Conservation (phyloP, 2,888 invertebrate genomes). For the Macrosoma leucophasiata region DNA sequence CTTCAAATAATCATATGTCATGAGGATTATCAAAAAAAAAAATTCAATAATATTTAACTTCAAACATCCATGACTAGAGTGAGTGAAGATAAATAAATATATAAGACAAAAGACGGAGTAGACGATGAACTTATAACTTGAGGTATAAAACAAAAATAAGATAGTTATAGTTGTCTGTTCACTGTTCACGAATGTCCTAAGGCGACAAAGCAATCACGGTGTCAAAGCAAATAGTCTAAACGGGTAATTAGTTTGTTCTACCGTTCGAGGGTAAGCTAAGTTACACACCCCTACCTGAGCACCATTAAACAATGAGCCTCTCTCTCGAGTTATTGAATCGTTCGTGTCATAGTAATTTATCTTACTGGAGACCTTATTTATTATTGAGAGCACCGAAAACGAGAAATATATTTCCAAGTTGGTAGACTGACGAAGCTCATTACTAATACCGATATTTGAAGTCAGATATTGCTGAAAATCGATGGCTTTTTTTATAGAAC, state of each 20-base stretch:
- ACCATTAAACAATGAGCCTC: conserved; percentile 30
- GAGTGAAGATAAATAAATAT: too few relatives aligned
- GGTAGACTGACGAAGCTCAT: conserved; percentile 10
- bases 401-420: conserved; percentile 19
- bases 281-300: conserved; percentile 28
- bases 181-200: conserved; percentile 35
- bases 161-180: too few relatives aligned
- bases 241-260: conserved; percentile 65
- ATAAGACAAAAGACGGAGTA: too few relatives aligned
- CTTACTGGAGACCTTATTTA: conserved; percentile 21
- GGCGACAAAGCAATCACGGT: conserved; percentile 55
- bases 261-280: conserved; percentile 36
- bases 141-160: too few relatives aligned
- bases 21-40: too few relatives aligned
- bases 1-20: too few relatives aligned
- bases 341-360: conserved; percentile 16
- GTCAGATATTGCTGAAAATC: too few relatives aligned
- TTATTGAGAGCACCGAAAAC: conserved; percentile 17
- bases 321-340: conserved; percentile 21
- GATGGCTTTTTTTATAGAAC: too few relatives aligned
- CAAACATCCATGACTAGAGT: too few relatives aligned
- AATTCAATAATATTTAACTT: too few relatives aligned
- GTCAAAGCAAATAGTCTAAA: conserved; percentile 60
- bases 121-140: too few relatives aligned
- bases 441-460: conserved; percentile 7